These are phyloP conservation scores for Oryzias dopingdopingensis DNA, from an alignment of 2,797 vertebrate genomes.

Conservation along the genomic window DNA sequence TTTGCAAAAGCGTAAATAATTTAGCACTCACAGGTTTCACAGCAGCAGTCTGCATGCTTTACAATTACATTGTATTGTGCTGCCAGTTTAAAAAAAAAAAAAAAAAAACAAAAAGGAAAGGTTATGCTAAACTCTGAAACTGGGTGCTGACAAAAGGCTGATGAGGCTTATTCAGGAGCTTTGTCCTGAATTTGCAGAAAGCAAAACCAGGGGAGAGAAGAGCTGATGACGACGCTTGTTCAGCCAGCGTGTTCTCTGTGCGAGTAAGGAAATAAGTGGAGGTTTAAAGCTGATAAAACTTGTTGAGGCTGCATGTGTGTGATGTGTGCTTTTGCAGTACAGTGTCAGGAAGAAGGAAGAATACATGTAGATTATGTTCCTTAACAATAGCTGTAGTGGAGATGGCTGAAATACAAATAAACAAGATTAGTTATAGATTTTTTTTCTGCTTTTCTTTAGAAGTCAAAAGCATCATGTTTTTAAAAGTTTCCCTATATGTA, in stretches of 20 bases:
- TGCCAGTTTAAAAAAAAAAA: slow-evolving; percentile 7
- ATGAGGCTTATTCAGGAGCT: slow-evolving; percentile 64
- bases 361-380: slow-evolving; percentile 33
- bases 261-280: slow-evolving; percentile 34
- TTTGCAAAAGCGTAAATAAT: neutral
- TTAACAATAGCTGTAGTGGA: slow-evolving; percentile 36
- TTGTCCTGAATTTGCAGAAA: slow-evolving; percentile 62
- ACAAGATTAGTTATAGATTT: neutral
- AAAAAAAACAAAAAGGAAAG: slow-evolving; percentile 17
- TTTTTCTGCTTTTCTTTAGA: too few species aligned
- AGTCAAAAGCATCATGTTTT: too few species aligned
- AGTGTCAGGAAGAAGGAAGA: slow-evolving; percentile 39
- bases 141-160: slow-evolving; percentile 51
- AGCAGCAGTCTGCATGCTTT: slow-evolving; percentile 3
- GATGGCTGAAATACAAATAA: slow-evolving; percentile 21
- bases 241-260: slow-evolving; percentile 44
- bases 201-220: slow-evolving; percentile 54
- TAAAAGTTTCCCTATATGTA: too few species aligned
- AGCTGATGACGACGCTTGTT: slow-evolving; percentile 58
- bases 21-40: neutral
- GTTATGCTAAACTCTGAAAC: slow-evolving; percentile 44
- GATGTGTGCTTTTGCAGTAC: slow-evolving; percentile 24
- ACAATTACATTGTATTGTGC: slow-evolving; percentile 17
- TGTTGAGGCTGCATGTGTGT: slow-evolving; percentile 22
- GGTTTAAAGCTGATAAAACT: slow-evolving; percentile 38